Evolutionary conservation across 1,140 invertebrate species (phyloP), one percentile per base, ranked within the genome.

Genomic region (Listronotus bonariensis): DNA sequence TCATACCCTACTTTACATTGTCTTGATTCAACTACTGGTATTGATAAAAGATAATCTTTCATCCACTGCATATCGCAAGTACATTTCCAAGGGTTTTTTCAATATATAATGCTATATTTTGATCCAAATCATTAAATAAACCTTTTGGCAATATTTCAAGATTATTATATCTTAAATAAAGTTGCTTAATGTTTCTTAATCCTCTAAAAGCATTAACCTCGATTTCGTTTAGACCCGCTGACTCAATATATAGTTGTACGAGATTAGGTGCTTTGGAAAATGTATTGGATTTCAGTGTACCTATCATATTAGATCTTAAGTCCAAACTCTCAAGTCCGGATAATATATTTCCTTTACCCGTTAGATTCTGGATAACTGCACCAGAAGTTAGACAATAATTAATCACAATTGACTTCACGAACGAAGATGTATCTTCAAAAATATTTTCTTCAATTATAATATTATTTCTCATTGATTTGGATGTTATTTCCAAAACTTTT

Each of bases 21-120:
- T 38, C 12, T 15, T 6, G 5, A 3, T 17, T 46, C 18, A 15
- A 32, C 14, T 12, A 7, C 1, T 2, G 36, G 36, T 32, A 18
- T 1, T 7, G n/a, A 34, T 7, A 17, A 14, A 11, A 53, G 32
- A 51, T 43, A 62, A 4, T 60, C 40, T 32, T 68, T 68, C 6
- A 70, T 51, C 68, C 68, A 70, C 11, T 45, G 14, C 42, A 70
- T 52, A 12, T 51, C 31, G 45, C 66, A 68, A 42, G 54, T 41
- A 34, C 68, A 70, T 1, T 58, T 36, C 51, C 49, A 68, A 1
- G 9, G 14, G 53, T 70, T 70, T n/a, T 17, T 17, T 57, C 18
- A 20, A 59, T n/a, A 34, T 46, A 18, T 26, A 68, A 6, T 8
- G 11, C 9, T 6, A 9, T 7, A 20, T 6, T 8, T 12, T 11